Base-by-base conservation (phyloP, 2,888 invertebrate species). In the Drosophila vallismaia region DNA sequence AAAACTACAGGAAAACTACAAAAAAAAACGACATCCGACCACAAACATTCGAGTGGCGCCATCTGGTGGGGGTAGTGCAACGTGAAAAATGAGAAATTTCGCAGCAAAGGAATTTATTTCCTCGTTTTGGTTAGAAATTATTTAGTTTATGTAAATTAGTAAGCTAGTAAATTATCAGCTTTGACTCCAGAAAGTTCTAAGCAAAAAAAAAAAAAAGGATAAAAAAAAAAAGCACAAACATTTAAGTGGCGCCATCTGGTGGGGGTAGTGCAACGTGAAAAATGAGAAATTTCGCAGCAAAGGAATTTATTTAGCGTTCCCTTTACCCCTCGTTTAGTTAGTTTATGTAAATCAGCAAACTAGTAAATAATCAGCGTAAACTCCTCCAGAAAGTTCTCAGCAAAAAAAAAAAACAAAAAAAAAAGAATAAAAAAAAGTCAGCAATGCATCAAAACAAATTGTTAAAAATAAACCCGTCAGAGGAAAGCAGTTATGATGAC, bases 391-490 rank as follows among this genome's bases (percentile, higher is more conserved):
- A 12, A 6, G 8, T 33, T 38, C 5, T n/a, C 3, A 53, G 29
- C 19, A 28, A 19, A 28, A 42, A 42, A 42, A 51, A 19, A 19
- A 0, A 29, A 8, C 5, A 7, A 42, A 19, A n/a, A n/a, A 42
- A 42, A 51, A 19, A 19, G 0, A 29, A 8, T 12, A 7, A 42
- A 19, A 42, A 19, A 14, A 19, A 42, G 24, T 7, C 12, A 42
- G 44, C 24, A 10, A 44, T 44, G 19, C 46, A 40, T 46, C 46
- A 46, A 36, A 57, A 29, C 36, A 45, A 28, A 28, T n/a, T 9
- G n/a, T 36, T 55, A 55, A 29, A 45, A 60, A 40, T 57, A 58
- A 60, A 46, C 46, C 33, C 24, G 31, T 45, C 54, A 54, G 9
- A 19, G 28, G 19, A 19, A 31, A 46, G 33, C 31, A 14, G 31